Evolutionary conservation across 2,888 invertebrate genomes (phyloP), one percentile per base, ranked within the genome.

Genomic region (Stenichneumon culpator): DNA sequence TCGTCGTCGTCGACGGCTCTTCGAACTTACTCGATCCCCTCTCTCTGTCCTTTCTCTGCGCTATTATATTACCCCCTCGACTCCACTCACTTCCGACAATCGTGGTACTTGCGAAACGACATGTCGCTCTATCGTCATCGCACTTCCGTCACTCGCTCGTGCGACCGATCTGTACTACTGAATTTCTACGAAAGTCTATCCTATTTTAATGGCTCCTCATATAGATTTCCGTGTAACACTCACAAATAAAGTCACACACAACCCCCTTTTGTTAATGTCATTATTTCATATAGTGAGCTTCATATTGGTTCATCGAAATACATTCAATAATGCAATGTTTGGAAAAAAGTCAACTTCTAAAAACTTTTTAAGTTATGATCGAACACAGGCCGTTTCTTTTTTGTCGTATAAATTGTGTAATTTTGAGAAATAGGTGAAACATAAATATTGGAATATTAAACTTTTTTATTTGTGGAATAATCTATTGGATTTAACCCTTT

Each of bases 1-100:
- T 70, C 63, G 67, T 65, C 39, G 72, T 39, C 63, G 63, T 52
- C 54, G 73, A 80, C 73, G 9, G 47, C 54, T 80, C 54, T 57
- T 57, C 47, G 73, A 80, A 80, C n/a, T 44, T 60, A 32, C 28
- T 44, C 7, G 9, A 47, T 63, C 22, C 1, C n/a, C 54, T 28
- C 52, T 69, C 25, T 5, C 57, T 22, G 36, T 70, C 74, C 25
- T 69, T 32, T 57, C 25, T 60, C 16, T 28, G 0, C 16, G n/a
- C 65, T 22, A 22, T 67, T 57, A 67, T 72, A 57, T 79, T 65
- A 75, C 44, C 4, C 77, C n/a, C 25, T 5, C 16, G 44, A 54
- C 60, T 63, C 14, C n/a, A 69, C 74, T 19, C 68, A 50, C 79
- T 70, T 70, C 44, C 69, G 79, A 36, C 63, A 60, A 63, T 63